These are phyloP conservation scores for Syngnathoides biaculeatus DNA, from an alignment of 2,113 vertebrate genomes.

Conservation along the genomic window DNA sequence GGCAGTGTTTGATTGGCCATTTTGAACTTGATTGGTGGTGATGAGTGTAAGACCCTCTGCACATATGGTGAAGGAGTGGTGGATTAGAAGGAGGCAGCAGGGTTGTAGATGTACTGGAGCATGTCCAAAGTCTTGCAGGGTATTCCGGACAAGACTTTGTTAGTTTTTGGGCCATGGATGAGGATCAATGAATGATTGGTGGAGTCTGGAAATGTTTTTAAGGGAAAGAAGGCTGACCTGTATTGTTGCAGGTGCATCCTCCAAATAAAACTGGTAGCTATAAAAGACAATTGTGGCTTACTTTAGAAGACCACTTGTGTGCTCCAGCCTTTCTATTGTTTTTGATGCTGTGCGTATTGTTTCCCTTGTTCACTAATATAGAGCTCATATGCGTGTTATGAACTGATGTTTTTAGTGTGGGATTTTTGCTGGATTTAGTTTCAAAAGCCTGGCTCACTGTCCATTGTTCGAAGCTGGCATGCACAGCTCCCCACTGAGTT, in stretches of 20 bases:
- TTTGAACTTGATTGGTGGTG: not conserved
- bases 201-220: not conserved
- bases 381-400: slow-evolving; percentile 62
- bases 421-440: slow-evolving; percentile 68
- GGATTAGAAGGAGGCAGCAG: not conserved
- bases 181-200: not conserved
- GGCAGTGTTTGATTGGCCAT: not conserved
- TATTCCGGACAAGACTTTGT: not conserved
- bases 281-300: slow-evolving; percentile 41
- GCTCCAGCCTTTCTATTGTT: slow-evolving; percentile 45
- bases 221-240: not conserved
- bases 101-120: not conserved
- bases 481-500: slow-evolving; percentile 36
- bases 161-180: not conserved
- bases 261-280: slow-evolving; percentile 23
- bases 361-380: slow-evolving; percentile 66
- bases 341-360: slow-evolving; percentile 60
- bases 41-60: not conserved
- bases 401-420: slow-evolving; percentile 60
- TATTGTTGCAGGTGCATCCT: slow-evolving; percentile 8
- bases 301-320: slow-evolving; percentile 32
- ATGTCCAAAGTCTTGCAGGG: not conserved
- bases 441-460: slow-evolving; percentile 63
- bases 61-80: not conserved
- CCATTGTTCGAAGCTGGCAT: slow-evolving; percentile 59